Conservation (phyloP, 2,888 invertebrate genomes). For the Stegana nigrithorax region DNA sequence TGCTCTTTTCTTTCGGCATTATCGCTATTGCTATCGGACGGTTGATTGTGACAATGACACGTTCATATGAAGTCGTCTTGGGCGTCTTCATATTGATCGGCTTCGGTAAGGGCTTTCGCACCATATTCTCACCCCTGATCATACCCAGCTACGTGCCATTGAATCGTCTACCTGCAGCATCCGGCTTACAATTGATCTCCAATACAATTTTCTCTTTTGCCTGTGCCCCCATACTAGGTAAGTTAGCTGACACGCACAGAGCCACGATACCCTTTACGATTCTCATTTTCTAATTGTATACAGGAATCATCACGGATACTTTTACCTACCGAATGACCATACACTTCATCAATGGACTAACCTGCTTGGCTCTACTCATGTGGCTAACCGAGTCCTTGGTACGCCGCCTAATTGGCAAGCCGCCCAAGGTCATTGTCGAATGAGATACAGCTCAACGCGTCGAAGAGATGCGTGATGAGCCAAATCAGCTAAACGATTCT, state of each 20-base stretch:
- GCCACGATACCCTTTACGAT: neutral
- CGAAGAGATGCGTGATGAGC: neutral
- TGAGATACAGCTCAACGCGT: neutral
- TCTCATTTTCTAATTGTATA: neutral
- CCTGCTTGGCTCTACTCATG: slow-evolving; percentile 49
- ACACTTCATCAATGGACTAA: slow-evolving; percentile 55
- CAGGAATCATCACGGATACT: slow-evolving; percentile 57
- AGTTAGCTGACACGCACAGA: slow-evolving; percentile 41
- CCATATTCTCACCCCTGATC: slow-evolving; percentile 80
- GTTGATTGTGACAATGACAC: slow-evolving; percentile 68
- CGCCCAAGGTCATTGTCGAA: slow-evolving; percentile 22
- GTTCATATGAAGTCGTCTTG: slow-evolving; percentile 71
- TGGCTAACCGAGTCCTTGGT: slow-evolving; percentile 54
- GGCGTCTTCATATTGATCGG: slow-evolving; percentile 75
- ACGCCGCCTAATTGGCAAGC: slow-evolving; percentile 45
- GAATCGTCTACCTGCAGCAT: slow-evolving; percentile 77
- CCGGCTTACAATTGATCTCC: slow-evolving; percentile 76
- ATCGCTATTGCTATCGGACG: slow-evolving; percentile 69
- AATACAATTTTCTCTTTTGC: slow-evolving; percentile 74
- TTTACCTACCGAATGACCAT: slow-evolving; percentile 57
- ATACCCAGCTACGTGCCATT: slow-evolving; percentile 79
- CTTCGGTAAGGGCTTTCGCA: slow-evolving; percentile 78
- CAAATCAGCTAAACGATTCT: neutral
- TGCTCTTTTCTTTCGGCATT: slow-evolving; percentile 77
- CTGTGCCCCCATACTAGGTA: slow-evolving; percentile 77